phyloP scores from a whole-genome alignment of 2,888 invertebrate species.

The Cerastoderma edule region DNA sequence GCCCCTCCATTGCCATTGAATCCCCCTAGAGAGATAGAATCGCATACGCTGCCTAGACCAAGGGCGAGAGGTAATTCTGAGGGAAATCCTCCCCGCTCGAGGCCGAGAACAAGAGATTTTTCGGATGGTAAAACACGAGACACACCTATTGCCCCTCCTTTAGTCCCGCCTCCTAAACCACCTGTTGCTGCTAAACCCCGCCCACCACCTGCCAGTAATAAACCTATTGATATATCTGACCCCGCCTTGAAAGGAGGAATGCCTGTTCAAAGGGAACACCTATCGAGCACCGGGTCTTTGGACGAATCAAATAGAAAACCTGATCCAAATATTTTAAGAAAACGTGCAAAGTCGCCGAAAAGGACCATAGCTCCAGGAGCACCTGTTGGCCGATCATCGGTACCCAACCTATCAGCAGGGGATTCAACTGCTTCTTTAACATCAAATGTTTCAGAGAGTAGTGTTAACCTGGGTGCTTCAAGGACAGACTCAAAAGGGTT shows the following conservation, averaged over 20 bases:
- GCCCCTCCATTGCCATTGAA: constrained; percentile 53
- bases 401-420: constrained; percentile 46
- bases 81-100: constrained; percentile 39
- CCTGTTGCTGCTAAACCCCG: constrained; percentile 59
- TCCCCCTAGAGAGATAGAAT: constrained; percentile 52
- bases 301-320: constrained; percentile 41
- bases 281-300: constrained; percentile 34
- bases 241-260: constrained; percentile 8
- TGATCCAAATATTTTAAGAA: constrained; percentile 63
- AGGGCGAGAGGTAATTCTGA: constrained; percentile 50
- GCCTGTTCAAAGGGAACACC: constrained; percentile 30
- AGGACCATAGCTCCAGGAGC: constrained; percentile 70
- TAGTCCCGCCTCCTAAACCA: constrained; percentile 56
- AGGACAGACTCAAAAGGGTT: constrained; percentile 54
- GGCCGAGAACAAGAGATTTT: constrained; percentile 47
- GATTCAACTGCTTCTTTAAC: constrained; percentile 50
- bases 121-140: constrained; percentile 46
- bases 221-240: constrained; percentile 27
- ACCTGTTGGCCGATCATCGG: constrained; percentile 44
- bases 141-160: constrained; percentile 55
- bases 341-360: constrained; percentile 77
- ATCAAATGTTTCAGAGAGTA: constrained; percentile 36
- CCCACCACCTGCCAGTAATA: constrained; percentile 31
- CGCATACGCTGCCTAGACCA: constrained; percentile 38
- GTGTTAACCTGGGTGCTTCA: constrained; percentile 15